Evolutionary conservation across 2,888 invertebrate species (phyloP), one percentile per base, ranked within the genome.

Genomic region (Lasioglossum calceatum): DNA sequence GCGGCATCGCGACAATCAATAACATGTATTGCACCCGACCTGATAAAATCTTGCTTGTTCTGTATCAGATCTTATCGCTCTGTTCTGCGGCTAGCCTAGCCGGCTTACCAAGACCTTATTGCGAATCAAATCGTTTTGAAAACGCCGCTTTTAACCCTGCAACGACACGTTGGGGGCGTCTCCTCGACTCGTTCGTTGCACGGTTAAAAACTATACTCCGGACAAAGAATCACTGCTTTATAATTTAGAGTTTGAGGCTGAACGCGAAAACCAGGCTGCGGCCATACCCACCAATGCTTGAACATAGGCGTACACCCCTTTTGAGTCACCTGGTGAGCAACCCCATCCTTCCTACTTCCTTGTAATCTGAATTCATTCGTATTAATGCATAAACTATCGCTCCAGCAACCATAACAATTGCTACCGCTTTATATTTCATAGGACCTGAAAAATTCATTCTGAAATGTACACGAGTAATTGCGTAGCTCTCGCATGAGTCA

Each of bases 211-310:
- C 36, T 36, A n/a, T 64, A 36, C 36, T 77, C 70, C 78, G 87
- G 50, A 67, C 79, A 44, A 61, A 81, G 79, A 89, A 84, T 88
- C 32, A 86, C 80, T 86, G 75, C 79, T 88, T 86, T 86, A 42
- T 86, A 61, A 88, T 89, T 85, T 88, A 93, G 93, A 93, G 81
- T 89, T 89, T 70, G 93, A 92, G 87, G 84, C 89, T 75, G 93
- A 93, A 79, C 89, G 77, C 54, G 91, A 91, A 84, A 87, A 86
- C 75, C 91, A 90, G 82, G 90, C 90, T 75, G 89, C 90, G 77
- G 88, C 86, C 80, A 88, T 90, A 83, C 72, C 88, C 87, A 88
- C 88, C 81, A 92, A 92, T 81, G 89, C 87, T 84, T 88, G 92
- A 88, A 85, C 87, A 73, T 91, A 91, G 85, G 76, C 83, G 23